Evolutionary conservation across 1,140 invertebrate species (phyloP).

Genomic region (Drosophila quadrilineata): DNA sequence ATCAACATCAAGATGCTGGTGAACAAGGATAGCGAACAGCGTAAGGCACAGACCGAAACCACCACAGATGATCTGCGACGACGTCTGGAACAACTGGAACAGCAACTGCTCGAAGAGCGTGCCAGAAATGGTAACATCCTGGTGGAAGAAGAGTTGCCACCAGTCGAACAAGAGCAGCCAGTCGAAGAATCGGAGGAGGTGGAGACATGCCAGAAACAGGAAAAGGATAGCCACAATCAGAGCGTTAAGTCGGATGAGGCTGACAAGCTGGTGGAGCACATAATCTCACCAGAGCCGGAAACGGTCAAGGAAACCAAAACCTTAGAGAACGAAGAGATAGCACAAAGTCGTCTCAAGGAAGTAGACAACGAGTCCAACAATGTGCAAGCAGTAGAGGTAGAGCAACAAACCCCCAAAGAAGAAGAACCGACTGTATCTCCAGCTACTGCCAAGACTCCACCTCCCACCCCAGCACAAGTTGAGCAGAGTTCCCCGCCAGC

Average conservation of each 20-base stretch:
- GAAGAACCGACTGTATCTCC: background rate
- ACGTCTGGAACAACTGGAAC: slow-evolving; percentile 57
- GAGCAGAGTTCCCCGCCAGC: no score
- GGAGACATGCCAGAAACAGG: slow-evolving; percentile 33
- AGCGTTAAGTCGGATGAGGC: slow-evolving; percentile 47
- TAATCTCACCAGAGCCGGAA: slow-evolving; percentile 29
- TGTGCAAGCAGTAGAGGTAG: background rate
- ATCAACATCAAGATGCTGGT: slow-evolving; percentile 77
- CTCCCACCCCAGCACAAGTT: no score
- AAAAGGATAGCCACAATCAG: slow-evolving; percentile 52
- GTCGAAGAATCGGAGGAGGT: background rate
- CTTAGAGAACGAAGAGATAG: slow-evolving; percentile 56
- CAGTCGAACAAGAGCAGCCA: background rate
- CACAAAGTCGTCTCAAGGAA: slow-evolving; percentile 33
- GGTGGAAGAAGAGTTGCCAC: slow-evolving; percentile 2
- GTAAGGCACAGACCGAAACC: slow-evolving; percentile 27
- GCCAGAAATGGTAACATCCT: slow-evolving; percentile 40
- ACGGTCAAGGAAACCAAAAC: slow-evolving; percentile 59
- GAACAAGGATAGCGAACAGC: slow-evolving; percentile 60
- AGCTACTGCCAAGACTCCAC: no score
- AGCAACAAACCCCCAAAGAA: background rate
- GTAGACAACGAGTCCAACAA: background rate
- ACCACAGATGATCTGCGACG: slow-evolving; percentile 57
- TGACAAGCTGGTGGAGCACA: slow-evolving; percentile 27
- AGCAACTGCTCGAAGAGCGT: slow-evolving; percentile 53